Percentiles rank a stretch among this genome's conserved stretches.
Evolutionary conservation across 2,797 vertebrate species (phyloP).

Genomic region (Bradypus variegatus): DNA sequence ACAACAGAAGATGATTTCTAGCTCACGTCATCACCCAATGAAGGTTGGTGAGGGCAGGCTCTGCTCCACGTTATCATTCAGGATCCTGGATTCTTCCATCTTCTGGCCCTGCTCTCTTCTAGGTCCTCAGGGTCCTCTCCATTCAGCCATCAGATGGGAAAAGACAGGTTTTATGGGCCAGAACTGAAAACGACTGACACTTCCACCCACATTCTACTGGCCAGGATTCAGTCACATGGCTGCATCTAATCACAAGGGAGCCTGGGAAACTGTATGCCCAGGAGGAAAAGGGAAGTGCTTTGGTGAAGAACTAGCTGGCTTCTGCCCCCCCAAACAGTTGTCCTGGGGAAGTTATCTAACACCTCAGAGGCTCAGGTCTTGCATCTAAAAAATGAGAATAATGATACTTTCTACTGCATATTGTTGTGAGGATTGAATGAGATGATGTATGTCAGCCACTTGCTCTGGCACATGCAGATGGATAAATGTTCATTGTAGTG

Average conservation of each 20-base stretch:
- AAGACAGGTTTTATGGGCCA: background rate
- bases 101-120: background rate
- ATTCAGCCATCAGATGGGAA: background rate
- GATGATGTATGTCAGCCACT: background rate
- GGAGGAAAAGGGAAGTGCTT: background rate
- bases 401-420: background rate
- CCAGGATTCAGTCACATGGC: background rate
- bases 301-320: background rate
- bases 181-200: background rate
- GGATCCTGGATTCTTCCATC: background rate
- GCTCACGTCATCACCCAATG: background rate
- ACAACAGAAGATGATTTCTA: background rate
- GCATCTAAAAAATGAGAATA: background rate
- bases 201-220: background rate
- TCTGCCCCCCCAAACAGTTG: background rate
- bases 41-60: background rate
- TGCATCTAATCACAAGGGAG: background rate
- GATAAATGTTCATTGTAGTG: background rate
- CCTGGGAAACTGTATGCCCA: background rate
- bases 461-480: background rate
- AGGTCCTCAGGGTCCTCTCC: background rate
- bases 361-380: constrained; percentile 19
- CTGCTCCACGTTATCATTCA: background rate
- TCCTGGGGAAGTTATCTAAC: background rate
- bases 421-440: background rate